A percentile compares a stretch with the other conserved stretches of the same genome.
These are phyloP conservation scores for Hylyphantes graminicola DNA, from an alignment of 1,140 invertebrate species.

Conservation along the genomic window DNA sequence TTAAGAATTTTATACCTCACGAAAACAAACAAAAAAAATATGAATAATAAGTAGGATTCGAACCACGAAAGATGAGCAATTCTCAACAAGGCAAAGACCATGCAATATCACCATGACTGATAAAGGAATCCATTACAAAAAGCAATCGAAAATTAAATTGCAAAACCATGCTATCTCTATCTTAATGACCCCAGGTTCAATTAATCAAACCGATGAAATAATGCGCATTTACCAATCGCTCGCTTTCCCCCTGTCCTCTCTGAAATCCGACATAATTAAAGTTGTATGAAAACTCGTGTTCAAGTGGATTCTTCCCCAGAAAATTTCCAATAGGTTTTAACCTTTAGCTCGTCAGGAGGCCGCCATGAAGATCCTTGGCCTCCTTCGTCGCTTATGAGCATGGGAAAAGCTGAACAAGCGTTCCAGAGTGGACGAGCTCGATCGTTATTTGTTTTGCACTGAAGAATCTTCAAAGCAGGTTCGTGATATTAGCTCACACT, in stretches of 20 bases:
- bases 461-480: no score
- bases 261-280: conserved; percentile 29
- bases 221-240: conserved; percentile 4
- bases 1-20: no score
- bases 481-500: no score
- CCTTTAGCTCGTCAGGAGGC: conserved; percentile 14
- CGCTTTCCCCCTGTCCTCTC: not conserved
- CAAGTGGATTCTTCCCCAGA: conserved; percentile 28
- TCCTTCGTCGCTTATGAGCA: conserved; percentile 26
- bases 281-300: not conserved
- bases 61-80: no score
- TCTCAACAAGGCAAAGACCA: no score
- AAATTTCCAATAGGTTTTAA: conserved; percentile 38
- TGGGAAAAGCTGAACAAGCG: conserved; percentile 18
- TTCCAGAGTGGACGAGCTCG: conserved; percentile 3
- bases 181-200: conserved; percentile 9
- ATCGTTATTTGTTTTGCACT: not conserved
- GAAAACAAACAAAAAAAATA: no score
- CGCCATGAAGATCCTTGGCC: conserved; percentile 47
- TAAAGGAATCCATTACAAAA: not conserved
- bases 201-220: conserved; percentile 16
- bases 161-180: not conserved
- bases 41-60: no score
- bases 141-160: conserved; percentile 11
- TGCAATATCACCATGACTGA: no score